Percentiles rank a stretch among this genome's conserved stretches.
phyloP scores from a whole-genome alignment of 37 sponge, comb jelly and placozoan genomes.

The Agelas oroides region DNA sequence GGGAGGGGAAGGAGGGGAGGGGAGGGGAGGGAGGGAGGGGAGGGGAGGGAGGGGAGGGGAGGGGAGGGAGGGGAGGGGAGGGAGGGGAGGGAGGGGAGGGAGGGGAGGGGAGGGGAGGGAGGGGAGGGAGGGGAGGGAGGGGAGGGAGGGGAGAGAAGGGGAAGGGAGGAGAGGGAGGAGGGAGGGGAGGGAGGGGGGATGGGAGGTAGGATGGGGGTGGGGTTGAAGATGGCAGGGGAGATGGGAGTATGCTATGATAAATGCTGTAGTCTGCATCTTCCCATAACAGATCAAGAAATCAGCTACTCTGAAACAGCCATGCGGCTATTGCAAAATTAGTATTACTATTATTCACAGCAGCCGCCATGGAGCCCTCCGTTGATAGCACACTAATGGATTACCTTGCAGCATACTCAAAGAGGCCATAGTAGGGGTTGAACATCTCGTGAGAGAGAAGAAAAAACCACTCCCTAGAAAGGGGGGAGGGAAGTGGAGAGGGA shows the following conservation, averaged over 20 bases:
- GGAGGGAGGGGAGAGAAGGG: slow-evolving; percentile 12
- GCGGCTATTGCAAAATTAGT: no score
- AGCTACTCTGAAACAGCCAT: no score
- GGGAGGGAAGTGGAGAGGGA: background rate
- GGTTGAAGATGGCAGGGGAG: background rate
- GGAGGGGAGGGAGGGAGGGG: background rate
- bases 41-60: background rate
- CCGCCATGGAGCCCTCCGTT: no score
- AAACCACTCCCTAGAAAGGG: slow-evolving; percentile 93
- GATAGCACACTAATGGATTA: slow-evolving; percentile 4
- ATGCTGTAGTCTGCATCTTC: no score
- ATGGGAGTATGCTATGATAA: no score
- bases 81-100: background rate
- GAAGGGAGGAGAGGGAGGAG: no score
- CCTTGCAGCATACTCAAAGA: slow-evolving; percentile 98
- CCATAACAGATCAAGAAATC: no score
- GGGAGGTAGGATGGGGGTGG: no score
- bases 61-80: background rate
- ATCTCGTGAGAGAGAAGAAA: slow-evolving; percentile 94
- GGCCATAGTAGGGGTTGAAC: slow-evolving; percentile 99
- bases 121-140: background rate
- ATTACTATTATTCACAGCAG: no score
- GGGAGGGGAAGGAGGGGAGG: background rate
- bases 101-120: background rate
- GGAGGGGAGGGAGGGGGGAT: no score